phyloP scores from a whole-genome alignment of 2,797 vertebrate species.

The Rhinella marina region DNA sequence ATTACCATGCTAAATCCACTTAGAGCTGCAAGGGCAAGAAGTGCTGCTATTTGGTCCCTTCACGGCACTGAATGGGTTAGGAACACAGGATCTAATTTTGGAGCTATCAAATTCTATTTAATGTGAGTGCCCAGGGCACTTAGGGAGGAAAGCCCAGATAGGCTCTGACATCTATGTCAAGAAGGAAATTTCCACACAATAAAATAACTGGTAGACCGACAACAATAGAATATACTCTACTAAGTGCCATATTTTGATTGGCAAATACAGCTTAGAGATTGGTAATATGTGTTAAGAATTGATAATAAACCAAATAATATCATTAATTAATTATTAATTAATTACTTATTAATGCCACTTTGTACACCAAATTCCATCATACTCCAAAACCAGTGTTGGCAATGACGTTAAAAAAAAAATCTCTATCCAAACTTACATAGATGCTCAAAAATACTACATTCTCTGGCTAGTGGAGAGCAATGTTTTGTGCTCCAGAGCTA shows the following conservation, averaged over 20 bases:
- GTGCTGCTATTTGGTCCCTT: slow-evolving; percentile 46
- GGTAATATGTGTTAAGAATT: not conserved
- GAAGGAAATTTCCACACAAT: slow-evolving; percentile 45
- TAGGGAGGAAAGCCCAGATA: slow-evolving; percentile 56
- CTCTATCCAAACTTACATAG: not conserved
- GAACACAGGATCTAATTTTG: slow-evolving; percentile 57
- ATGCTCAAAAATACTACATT: not conserved
- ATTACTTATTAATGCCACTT: not conserved
- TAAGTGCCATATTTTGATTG: slow-evolving; percentile 9
- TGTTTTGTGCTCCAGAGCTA: not conserved
- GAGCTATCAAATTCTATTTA: slow-evolving; percentile 62
- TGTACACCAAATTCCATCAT: not conserved
- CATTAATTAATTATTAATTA: no score
- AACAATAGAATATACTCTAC: not conserved
- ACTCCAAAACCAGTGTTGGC: not conserved
- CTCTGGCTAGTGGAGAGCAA: not conserved
- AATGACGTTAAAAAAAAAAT: not conserved
- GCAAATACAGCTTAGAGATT: not conserved
- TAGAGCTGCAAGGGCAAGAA: slow-evolving; percentile 37
- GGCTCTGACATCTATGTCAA: slow-evolving; percentile 53
- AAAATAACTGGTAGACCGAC: slow-evolving; percentile 34
- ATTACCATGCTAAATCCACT: slow-evolving; percentile 55
- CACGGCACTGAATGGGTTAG: slow-evolving; percentile 52
- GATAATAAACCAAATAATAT: not conserved
- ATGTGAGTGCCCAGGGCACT: slow-evolving; percentile 57